Base-by-base conservation (phyloP, 2,797 vertebrate species). In the Tangara arthus region DNA sequence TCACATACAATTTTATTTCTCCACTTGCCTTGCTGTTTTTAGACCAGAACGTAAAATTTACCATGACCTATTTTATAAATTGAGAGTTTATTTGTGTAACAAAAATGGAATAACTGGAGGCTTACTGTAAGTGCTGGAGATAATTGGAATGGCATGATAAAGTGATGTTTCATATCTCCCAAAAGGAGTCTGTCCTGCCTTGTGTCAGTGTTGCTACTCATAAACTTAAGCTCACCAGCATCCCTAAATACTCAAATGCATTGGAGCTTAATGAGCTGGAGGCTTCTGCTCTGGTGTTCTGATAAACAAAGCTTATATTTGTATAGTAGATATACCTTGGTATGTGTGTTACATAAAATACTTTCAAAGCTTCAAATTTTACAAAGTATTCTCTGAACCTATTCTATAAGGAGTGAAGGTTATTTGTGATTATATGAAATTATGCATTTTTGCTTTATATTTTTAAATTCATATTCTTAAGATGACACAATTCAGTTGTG, bases 1-100 rank as follows among this genome's bases (percentile, higher is more conserved):
- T 93, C 69, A 50, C 46, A 55, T 27, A 32, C n/a, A 39, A 7
- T 91, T 91, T 87, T 77, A 68, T 84, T 95, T 91, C 81, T 89
- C 44, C 46, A 23, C 15, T 93, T 93, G 30, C 73, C 49, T 27
- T 71, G 34, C 83, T 72, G 28, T 34, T 93, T 93, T 93, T 64
- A 92, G 68, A 90, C 35, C 21, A 44, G 65, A 26, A 61, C 28
- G 9, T 91, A 75, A 89, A 93, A 87, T 77, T 82, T 89, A 55
- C 87, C 18, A 5, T 87, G 89, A 78, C 92, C 69, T 93, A 50
- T 86, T 93, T 94, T 75, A 91, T 88, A 94, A 94, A 89, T 41
- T 42, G 69, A 86, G 61, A 78, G 69, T 94, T 95, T 94, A 82
- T 94, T 93, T 89, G 35, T 83, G 76, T 91, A 81, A 86, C 82